Evolutionary conservation across 1,140 invertebrate species (phyloP), one percentile per base, ranked within the genome.

Genomic region (Bradysia coprophila): DNA sequence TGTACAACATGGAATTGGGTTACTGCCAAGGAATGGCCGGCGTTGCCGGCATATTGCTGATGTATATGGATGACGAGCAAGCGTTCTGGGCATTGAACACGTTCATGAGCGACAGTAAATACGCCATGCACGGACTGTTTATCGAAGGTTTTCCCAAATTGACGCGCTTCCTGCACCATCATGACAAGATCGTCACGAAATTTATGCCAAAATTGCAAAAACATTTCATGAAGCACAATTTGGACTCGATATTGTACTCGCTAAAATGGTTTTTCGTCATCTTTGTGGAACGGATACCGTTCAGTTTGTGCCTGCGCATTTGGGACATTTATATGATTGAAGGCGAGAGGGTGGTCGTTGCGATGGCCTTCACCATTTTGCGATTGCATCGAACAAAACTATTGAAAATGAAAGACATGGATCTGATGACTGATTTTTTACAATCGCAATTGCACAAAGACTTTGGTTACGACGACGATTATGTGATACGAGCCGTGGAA

Each of bases 191-290:
- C 53, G 72, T 98, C 52, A 76, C 73, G 44, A 93, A 88, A 65
- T 87, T 93, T 59, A 68, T 94, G 54, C 89, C 91, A 31, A 92
- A 90, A 61, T 56, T 97, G 21, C 88, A 92, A 59, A 82, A 81
- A 51, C 91, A 96, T 66, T 78, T 98, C 53, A 88, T 95, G 56
- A 82, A 81, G 57, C 85, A 90, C 64, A 87, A 86, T 49, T 78
- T 96, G 49, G 83, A 92, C 67, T 77, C 88, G 38, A 85, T 90
- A 54, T 69, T 96, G 19, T 95, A 95, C 61, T 87, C 90, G 23
- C 67, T 96, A 21, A 95, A 97, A 63, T 97, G 93, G 92, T 97
- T 94, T 68, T 92, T 98, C 61, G 91, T 96, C 53, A 95, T 93
- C 63, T 98, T 97, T 65, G 74, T 97, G 48, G 94, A 97, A 65